phyloP scores from a whole-genome alignment of 2,113 vertebrate genomes.

The Dasyurus viverrinus region DNA sequence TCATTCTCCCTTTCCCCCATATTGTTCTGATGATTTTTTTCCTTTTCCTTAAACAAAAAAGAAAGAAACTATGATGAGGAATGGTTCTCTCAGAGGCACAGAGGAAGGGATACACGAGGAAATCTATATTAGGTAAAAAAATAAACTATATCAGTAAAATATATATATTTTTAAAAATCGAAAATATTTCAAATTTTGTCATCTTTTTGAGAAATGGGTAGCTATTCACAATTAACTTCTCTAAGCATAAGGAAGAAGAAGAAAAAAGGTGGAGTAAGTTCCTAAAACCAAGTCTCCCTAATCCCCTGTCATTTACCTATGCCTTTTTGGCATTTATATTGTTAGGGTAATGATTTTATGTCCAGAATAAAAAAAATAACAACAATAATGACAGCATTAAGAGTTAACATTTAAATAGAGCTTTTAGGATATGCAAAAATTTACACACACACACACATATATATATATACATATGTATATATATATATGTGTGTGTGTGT shows the following conservation, averaged over 20 bases:
- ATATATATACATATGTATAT: too few species aligned
- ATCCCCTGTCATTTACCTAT: not conserved
- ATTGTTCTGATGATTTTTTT: not conserved
- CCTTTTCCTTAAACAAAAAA: not conserved
- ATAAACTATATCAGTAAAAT: not conserved
- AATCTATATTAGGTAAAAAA: not conserved
- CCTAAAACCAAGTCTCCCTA: not conserved
- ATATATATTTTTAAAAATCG: not conserved
- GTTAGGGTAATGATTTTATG: not conserved
- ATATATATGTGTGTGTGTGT: not conserved
- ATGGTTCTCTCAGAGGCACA: not conserved
- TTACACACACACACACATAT: not conserved
- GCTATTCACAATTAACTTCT: not conserved
- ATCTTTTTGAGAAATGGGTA: not conserved
- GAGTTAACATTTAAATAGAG: not conserved
- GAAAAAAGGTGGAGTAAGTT: not conserved
- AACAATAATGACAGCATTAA: not conserved
- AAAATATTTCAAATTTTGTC: not conserved
- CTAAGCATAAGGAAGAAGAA: not conserved
- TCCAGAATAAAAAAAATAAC: not conserved
- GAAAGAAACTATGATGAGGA: not conserved
- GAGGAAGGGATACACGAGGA: not conserved
- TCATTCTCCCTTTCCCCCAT: not conserved
- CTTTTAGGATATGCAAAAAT: not conserved
- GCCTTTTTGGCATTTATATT: not conserved